These are phyloP conservation scores for Coelinius sp. DNA, from an alignment of 2,888 invertebrate species.

Conservation along the genomic window DNA sequence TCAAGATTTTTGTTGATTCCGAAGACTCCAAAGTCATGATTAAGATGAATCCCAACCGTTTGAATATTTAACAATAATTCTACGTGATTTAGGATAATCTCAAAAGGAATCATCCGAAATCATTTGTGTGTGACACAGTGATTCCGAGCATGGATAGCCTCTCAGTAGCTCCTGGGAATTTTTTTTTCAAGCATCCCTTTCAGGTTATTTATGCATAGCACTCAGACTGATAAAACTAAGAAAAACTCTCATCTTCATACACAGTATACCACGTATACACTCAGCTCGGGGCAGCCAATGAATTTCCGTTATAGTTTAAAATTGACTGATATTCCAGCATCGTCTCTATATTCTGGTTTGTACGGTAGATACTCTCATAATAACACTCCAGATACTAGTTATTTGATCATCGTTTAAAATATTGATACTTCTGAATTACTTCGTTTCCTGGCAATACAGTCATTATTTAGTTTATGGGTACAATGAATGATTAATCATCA, in stretches of 20 bases:
- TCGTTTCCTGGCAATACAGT: too few species aligned
- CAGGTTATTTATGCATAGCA: slow-evolving; percentile 12
- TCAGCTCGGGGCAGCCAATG: neutral
- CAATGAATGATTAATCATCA: neutral
- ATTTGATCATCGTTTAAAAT: neutral
- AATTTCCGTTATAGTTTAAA: neutral
- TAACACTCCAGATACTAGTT: neutral
- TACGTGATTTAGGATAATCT: too few species aligned
- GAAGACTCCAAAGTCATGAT: too few species aligned
- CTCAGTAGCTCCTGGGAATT: neutral
- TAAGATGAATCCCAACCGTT: too few species aligned
- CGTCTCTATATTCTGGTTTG: neutral
- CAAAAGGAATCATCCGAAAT: too few species aligned
- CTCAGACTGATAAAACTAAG: slow-evolving; percentile 5
- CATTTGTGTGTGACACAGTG: too few species aligned
- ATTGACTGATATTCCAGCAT: neutral
- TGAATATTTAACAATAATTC: too few species aligned
- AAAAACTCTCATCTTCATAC: slow-evolving; percentile 2
- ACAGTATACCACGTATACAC: neutral
- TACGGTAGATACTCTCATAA: neutral
- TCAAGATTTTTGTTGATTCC: too few species aligned
- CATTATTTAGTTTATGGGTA: too few species aligned
- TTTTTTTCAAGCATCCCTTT: slow-evolving; percentile 8
- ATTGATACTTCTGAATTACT: neutral
- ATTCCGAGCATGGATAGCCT: neutral